phyloP scores from a whole-genome alignment of 2,113 vertebrate genomes.

The Tapirus terrestris region DNA sequence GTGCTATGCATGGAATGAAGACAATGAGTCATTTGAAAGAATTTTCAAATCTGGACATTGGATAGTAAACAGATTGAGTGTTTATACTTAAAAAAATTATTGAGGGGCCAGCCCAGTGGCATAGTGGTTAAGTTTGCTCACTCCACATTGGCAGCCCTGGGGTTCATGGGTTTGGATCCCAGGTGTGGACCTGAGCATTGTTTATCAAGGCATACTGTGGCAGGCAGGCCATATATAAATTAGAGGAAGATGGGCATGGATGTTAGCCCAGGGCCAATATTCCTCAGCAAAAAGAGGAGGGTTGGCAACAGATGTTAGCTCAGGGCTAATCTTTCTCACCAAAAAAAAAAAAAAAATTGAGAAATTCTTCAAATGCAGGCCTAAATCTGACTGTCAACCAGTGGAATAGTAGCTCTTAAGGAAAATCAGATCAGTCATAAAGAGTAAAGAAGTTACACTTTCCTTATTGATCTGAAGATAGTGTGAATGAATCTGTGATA shows the following conservation, averaged over 20 bases:
- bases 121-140: no score
- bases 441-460: not conserved
- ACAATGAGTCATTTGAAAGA: not conserved
- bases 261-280: no score
- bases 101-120: no score
- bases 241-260: no score
- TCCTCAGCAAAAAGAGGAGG: no score
- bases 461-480: not conserved
- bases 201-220: no score
- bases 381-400: not conserved
- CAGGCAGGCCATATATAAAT: no score
- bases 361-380: not conserved
- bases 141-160: no score
- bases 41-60: not conserved
- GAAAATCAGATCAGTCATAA: not conserved
- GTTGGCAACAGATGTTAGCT: no score
- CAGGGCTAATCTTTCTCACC: no score
- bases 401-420: not conserved
- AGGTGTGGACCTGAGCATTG: no score
- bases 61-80: not conserved
- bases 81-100: not conserved
- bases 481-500: not conserved
- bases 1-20: not conserved
- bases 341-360: not conserved
- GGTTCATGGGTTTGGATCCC: no score